These are phyloP conservation scores for Gulo gulo DNA, from an alignment of 2,113 vertebrate genomes.

Conservation along the genomic window DNA sequence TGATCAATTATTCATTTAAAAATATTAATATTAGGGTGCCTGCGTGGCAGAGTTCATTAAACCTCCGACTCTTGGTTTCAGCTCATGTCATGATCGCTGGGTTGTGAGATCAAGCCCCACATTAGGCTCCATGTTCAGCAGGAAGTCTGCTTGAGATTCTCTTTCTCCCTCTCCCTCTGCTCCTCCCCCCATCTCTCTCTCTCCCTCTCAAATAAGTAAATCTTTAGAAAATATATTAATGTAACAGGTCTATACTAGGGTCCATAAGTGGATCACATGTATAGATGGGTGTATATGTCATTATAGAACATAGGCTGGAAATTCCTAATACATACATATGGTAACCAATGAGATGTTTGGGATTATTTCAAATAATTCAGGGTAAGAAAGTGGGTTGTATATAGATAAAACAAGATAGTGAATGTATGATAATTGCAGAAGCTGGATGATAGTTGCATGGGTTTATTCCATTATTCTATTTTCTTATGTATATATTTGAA, in stretches of 20 bases:
- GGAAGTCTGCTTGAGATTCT: not conserved
- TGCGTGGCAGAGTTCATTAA: not conserved
- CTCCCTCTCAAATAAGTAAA: not conserved
- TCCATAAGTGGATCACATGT: not conserved
- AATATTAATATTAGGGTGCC: not conserved
- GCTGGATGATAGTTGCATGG: not conserved
- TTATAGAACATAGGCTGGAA: not conserved
- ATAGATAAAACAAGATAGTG: not conserved
- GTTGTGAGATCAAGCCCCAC: not conserved
- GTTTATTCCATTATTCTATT: not conserved
- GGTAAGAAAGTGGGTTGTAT: not conserved
- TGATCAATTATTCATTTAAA: not conserved
- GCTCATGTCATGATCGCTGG: not conserved
- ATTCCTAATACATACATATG: not conserved
- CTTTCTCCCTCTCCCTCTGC: not conserved
- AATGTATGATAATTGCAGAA: not conserved
- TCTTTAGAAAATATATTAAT: not conserved
- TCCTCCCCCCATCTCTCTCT: not conserved
- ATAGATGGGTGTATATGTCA: not conserved
- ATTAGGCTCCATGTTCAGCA: not conserved
- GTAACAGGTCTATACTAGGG: not conserved
- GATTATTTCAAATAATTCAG: not conserved
- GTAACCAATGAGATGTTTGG: not conserved
- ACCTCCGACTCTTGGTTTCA: not conserved
- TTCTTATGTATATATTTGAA: not conserved